These are phyloP conservation scores for Oreochromis aureus DNA, from an alignment of 2,113 vertebrate genomes.

Conservation along the genomic window DNA sequence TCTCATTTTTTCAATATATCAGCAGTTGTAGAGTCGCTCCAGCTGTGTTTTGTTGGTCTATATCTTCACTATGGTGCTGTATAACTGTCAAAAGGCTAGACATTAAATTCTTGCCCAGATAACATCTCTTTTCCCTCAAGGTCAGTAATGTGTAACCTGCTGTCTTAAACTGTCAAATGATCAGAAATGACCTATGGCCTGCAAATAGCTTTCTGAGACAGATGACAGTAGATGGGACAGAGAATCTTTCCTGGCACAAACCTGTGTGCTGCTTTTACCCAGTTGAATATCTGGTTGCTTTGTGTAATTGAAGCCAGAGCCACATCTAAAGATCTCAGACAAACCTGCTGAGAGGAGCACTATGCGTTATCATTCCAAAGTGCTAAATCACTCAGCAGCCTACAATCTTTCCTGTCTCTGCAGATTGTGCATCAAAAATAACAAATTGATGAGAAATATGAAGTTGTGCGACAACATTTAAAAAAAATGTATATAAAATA, in stretches of 20 bases:
- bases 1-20: not conserved
- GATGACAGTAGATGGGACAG: conserved; percentile 50
- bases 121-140: not conserved
- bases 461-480: accelerated
- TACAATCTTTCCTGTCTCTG: conserved; percentile 50
- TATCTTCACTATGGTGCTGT: not conserved
- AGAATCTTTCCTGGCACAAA: conserved; percentile 62
- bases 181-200: conserved; percentile 36
- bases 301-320: conserved; percentile 82
- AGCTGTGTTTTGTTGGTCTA: not conserved
- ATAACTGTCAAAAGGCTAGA: not conserved
- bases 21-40: not conserved
- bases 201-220: conserved; percentile 17
- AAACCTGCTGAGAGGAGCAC: conserved; percentile 58
- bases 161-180: conserved; percentile 42
- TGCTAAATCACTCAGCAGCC: conserved; percentile 58
- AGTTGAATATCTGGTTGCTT: conserved; percentile 75
- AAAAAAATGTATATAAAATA: not conserved
- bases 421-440: conserved; percentile 72
- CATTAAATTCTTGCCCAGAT: not conserved
- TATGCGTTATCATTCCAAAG: conserved; percentile 55
- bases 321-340: conserved; percentile 69
- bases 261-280: conserved; percentile 66
- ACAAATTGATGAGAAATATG: not conserved
- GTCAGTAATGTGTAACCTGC: not conserved